A percentile compares a stretch with the other conserved stretches of the same genome.
These are phyloP conservation scores for Sthenelais limicola DNA, from an alignment of 2,888 invertebrate genomes.

Conservation along the genomic window DNA sequence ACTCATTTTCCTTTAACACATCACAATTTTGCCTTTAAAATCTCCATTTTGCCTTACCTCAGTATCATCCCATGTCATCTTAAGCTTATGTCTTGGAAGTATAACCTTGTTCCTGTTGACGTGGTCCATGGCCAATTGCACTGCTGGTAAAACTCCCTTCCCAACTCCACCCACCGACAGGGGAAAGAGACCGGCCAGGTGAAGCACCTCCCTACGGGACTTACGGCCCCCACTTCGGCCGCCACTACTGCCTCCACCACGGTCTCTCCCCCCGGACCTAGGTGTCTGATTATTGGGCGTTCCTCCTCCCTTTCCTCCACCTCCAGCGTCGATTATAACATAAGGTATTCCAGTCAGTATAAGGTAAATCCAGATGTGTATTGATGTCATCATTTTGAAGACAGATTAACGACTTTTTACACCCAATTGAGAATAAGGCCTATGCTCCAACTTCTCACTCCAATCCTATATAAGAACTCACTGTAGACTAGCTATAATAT, in stretches of 20 bases:
- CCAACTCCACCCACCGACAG: conserved; percentile 18
- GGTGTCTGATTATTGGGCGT: background rate
- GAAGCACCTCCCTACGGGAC: conserved; percentile 3
- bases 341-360: too few species aligned
- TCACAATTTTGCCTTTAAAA: too few species aligned
- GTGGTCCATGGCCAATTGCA: conserved; percentile 45
- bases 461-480: too few species aligned
- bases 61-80: conserved; percentile 49
- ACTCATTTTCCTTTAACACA: too few species aligned
- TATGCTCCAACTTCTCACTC: too few species aligned
- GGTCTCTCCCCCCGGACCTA: background rate
- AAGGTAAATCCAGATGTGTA: too few species aligned
- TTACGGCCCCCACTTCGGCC: background rate
- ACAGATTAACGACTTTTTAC: too few species aligned
- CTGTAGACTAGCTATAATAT: too few species aligned
- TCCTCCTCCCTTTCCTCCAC: background rate
- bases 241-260: background rate
- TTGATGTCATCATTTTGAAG: too few species aligned
- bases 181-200: conserved; percentile 37
- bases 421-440: too few species aligned
- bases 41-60: too few species aligned
- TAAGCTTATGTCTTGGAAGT: conserved; percentile 43
- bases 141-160: conserved; percentile 37
- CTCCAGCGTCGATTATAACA: too few species aligned
- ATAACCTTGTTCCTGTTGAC: conserved; percentile 43